phyloP scores from a whole-genome alignment of 2,113 vertebrate species.

The Heloderma charlesbogerti region DNA sequence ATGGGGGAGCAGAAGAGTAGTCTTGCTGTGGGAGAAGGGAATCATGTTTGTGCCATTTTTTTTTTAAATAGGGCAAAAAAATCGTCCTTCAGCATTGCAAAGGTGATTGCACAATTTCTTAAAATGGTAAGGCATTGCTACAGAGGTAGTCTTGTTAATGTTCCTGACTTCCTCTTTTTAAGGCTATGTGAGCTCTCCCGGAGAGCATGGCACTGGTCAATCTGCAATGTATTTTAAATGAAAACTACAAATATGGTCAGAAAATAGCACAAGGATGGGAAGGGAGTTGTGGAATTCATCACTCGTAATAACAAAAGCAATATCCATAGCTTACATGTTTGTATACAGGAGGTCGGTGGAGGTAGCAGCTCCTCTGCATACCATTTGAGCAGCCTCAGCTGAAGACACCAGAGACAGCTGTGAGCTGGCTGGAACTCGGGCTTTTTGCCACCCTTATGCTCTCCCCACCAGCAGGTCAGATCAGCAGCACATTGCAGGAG shows the following conservation, averaged over 20 bases:
- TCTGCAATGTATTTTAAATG: background rate
- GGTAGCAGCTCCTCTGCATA: background rate
- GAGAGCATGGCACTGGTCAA: background rate
- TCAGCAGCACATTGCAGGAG: background rate
- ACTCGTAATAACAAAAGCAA: background rate
- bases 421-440: background rate
- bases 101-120: background rate
- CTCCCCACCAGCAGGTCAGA: background rate
- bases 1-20: background rate
- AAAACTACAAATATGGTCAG: background rate
- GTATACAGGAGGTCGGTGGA: background rate
- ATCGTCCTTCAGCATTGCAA: background rate
- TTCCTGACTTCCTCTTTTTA: background rate
- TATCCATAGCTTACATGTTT: background rate
- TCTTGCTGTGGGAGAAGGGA: background rate
- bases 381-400: background rate
- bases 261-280: background rate
- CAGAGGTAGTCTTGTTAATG: background rate
- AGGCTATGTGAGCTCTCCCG: too few relatives aligned
- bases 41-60: background rate
- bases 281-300: background rate
- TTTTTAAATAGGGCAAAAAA: too few relatives aligned
- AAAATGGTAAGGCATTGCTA: background rate
- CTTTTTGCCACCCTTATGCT: background rate
- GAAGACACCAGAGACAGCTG: background rate